These are phyloP conservation scores for Ceyx cyanopectus DNA, from an alignment of 2,113 vertebrate genomes.

Conservation along the genomic window DNA sequence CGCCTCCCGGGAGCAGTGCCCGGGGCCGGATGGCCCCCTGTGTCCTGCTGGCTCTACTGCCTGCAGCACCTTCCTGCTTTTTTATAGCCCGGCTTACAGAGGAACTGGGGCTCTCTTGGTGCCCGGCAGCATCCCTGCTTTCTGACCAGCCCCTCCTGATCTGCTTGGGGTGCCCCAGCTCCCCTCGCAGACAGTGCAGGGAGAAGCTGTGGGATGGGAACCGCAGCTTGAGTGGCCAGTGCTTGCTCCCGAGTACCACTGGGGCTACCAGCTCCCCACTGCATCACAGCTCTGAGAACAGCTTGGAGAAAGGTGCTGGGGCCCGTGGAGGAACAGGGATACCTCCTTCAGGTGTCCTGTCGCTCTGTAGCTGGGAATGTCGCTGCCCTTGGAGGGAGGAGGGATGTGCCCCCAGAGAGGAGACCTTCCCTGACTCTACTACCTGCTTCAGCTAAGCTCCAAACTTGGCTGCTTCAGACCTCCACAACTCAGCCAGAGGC, in stretches of 20 bases:
- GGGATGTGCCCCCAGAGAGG: neutral
- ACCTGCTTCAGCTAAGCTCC: neutral
- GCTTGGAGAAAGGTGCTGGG: accelerated
- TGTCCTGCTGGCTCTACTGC: neutral
- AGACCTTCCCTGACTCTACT: accelerated
- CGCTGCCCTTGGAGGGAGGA: accelerated
- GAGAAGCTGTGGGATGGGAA: neutral
- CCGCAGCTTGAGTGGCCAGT: neutral
- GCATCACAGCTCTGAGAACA: neutral
- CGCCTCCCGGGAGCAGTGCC: neutral
- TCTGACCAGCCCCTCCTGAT: neutral
- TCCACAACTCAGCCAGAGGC: neutral
- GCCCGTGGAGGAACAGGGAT: neutral
- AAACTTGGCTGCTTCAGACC: neutral
- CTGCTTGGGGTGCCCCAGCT: neutral
- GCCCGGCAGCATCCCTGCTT: neutral
- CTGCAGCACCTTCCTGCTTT: neutral
- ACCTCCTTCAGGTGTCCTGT: neutral
- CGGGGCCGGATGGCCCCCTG: neutral
- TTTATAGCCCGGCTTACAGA: slow-evolving; percentile 12
- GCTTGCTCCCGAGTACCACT: neutral
- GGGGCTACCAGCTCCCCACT: neutral
- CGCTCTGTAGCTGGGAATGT: neutral
- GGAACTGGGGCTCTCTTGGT: neutral
- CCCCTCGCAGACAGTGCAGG: accelerated